These are phyloP conservation scores for Pelosia muscerda DNA, from an alignment of 2,888 invertebrate species.

Conservation along the genomic window DNA sequence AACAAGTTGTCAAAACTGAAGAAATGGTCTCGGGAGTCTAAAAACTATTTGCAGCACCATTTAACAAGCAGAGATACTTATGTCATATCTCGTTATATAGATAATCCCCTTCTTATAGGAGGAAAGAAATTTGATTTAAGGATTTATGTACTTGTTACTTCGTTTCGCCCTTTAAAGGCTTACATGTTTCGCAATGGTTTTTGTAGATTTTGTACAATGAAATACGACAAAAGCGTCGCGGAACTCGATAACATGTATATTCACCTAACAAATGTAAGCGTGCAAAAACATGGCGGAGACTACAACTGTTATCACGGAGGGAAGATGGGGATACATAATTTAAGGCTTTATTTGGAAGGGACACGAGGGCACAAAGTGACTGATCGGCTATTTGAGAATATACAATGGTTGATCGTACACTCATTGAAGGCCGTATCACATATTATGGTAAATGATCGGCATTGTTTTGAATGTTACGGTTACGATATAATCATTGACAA, in stretches of 20 bases:
- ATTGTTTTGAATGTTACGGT: constrained; percentile 97
- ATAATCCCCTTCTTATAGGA: constrained; percentile 97
- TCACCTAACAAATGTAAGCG: constrained; percentile 98
- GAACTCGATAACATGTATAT: constrained; percentile 97
- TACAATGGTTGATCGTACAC: constrained; percentile 96
- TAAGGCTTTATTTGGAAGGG: constrained; percentile 95
- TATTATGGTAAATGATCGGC: constrained; percentile 96
- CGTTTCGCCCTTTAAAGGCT: constrained; percentile 96
- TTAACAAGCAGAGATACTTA: constrained; percentile 94
- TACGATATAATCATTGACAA: constrained; percentile 99
- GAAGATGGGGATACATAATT: constrained; percentile 97
- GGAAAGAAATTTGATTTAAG: constrained; percentile 98
- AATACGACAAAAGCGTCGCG: constrained; percentile 95
- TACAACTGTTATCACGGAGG: constrained; percentile 98
- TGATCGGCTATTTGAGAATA: constrained; percentile 95
- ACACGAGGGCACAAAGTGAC: constrained; percentile 96
- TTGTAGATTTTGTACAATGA: constrained; percentile 98
- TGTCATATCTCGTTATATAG: constrained; percentile 98
- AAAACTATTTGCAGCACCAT: constrained; percentile 94
- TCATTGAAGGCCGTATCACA: constrained; percentile 97
- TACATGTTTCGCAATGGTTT: constrained; percentile 97
- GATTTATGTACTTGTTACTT: constrained; percentile 96
- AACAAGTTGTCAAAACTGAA: constrained; percentile 98
- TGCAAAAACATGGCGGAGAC: constrained; percentile 98
- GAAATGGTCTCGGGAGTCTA: constrained; percentile 95